A percentile compares a stretch with the other conserved stretches of the same genome.
Evolutionary conservation across 2,113 vertebrate genomes (phyloP).

Genomic region (Trinectes maculatus): DNA sequence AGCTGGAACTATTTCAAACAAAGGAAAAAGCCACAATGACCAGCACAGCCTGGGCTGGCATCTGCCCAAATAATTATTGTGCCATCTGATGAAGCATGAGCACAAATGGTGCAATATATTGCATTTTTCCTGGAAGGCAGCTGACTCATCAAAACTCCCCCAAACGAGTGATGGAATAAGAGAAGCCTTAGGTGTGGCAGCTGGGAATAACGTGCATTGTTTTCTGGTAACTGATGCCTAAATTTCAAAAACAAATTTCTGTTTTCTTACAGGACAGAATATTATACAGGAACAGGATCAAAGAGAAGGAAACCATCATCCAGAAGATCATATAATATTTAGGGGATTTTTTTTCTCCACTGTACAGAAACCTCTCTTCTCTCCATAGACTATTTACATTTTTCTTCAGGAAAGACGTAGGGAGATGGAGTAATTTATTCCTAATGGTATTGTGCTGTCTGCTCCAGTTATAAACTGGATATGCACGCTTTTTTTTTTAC

Average conservation of each 20-base stretch:
- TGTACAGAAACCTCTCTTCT: conserved; percentile 37
- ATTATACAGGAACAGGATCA: conserved; percentile 10
- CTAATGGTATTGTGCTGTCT: conserved; percentile 61
- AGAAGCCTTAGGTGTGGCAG: conserved; percentile 34
- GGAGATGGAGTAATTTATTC: conserved; percentile 69
- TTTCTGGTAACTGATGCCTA: conserved; percentile 14
- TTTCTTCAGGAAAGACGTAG: conserved; percentile 41
- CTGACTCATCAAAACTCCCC: conserved; percentile 11
- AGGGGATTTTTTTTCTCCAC: conserved; percentile 17
- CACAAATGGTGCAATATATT: conserved; percentile 20
- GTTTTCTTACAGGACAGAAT: conserved; percentile 3
- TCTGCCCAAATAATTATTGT: conserved; percentile 37
- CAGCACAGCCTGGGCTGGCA: conserved; percentile 48
- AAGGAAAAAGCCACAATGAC: conserved; percentile 51
- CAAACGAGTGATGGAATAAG: conserved; percentile 40
- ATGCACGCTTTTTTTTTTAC: conserved; percentile 55
- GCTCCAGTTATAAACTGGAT: conserved; percentile 62
- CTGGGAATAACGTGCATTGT: conserved; percentile 18
- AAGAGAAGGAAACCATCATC: conserved; percentile 13
- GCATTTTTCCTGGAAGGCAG: conserved; percentile 10
- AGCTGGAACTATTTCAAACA: conserved; percentile 56
- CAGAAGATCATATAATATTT: conserved; percentile 29
- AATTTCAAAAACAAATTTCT: background rate
- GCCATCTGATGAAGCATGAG: conserved; percentile 51
- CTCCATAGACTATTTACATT: conserved; percentile 61